Evolutionary conservation across 2,113 vertebrate genomes (phyloP).

Genomic region (Seriola rivoliana): DNA sequence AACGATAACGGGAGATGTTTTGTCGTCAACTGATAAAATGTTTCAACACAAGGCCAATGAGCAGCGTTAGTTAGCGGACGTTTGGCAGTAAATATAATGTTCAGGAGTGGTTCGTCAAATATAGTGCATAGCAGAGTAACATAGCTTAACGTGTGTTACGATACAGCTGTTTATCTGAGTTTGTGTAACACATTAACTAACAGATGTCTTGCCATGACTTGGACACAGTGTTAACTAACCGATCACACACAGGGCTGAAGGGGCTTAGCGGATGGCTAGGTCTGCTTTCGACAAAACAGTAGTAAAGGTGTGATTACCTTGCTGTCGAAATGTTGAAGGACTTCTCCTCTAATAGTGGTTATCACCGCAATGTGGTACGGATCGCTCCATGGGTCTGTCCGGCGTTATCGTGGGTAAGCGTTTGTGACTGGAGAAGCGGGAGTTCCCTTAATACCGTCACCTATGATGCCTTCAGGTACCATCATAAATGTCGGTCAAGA

Average conservation of each 20-base stretch:
- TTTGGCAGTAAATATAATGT: not conserved
- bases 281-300: not conserved
- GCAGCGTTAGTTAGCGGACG: conserved; percentile 9
- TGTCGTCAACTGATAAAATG: conserved; percentile 31
- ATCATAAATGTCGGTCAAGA: not conserved
- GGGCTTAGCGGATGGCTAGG: not conserved
- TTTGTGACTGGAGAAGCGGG: conserved; percentile 41
- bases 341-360: not conserved
- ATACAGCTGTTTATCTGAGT: conserved; percentile 18
- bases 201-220: conserved; percentile 40
- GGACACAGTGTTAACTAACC: conserved; percentile 9
- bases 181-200: conserved; percentile 32
- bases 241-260: not conserved
- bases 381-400: conserved; percentile 12
- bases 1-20: conserved; percentile 26
- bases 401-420: conserved; percentile 53
- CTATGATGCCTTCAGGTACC: conserved; percentile 1
- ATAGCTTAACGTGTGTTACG: too few relatives aligned
- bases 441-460: conserved; percentile 62
- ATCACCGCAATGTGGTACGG: conserved; percentile 6
- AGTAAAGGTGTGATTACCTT: conserved; percentile 37
- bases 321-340: conserved; percentile 4
- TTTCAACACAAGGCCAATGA: conserved; percentile 53
- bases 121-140: not conserved
- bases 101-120: not conserved